Evolutionary conservation across 2,888 invertebrate species (phyloP).

Genomic region (Nemotelus nigrinus): DNA sequence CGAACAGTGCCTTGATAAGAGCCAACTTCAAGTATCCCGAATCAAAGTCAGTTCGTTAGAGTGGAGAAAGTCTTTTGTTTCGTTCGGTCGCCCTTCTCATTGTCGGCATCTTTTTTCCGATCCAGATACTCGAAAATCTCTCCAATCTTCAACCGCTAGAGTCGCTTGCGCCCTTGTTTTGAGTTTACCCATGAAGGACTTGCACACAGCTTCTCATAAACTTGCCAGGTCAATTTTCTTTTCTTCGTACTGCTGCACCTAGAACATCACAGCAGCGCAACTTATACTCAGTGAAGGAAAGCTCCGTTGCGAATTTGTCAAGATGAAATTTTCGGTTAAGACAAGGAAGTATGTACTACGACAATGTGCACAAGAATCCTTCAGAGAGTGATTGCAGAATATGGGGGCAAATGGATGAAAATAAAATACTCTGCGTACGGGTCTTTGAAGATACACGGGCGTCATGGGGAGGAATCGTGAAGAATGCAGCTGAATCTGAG

Average conservation of each 20-base stretch:
- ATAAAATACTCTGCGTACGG: too few relatives aligned
- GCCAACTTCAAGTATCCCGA: too few relatives aligned
- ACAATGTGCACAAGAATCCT: not conserved
- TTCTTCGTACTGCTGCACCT: too few relatives aligned
- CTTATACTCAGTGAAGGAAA: slow-evolving; percentile 33
- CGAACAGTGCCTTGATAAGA: too few relatives aligned
- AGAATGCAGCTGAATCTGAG: not conserved
- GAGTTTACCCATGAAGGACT: too few relatives aligned
- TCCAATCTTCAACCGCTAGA: too few relatives aligned
- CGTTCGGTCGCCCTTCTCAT: not conserved
- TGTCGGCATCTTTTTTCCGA: too few relatives aligned
- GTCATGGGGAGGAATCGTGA: not conserved
- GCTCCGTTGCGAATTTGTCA: slow-evolving; percentile 30
- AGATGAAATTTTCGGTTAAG: slow-evolving; percentile 13
- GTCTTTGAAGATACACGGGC: too few relatives aligned
- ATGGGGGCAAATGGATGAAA: too few relatives aligned
- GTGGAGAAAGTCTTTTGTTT: not conserved
- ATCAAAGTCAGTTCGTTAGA: not conserved
- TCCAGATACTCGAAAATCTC: too few relatives aligned
- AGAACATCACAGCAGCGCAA: not conserved
- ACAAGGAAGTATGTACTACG: slow-evolving; percentile 10
- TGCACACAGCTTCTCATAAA: slow-evolving; percentile 6
- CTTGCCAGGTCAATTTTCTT: not conserved
- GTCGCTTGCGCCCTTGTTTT: too few relatives aligned
- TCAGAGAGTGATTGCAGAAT: too few relatives aligned